Percentiles rank a stretch among this genome's conserved stretches.
These are phyloP conservation scores for Psylliodes chrysocephalus DNA, from an alignment of 2,888 invertebrate species.

Conservation along the genomic window DNA sequence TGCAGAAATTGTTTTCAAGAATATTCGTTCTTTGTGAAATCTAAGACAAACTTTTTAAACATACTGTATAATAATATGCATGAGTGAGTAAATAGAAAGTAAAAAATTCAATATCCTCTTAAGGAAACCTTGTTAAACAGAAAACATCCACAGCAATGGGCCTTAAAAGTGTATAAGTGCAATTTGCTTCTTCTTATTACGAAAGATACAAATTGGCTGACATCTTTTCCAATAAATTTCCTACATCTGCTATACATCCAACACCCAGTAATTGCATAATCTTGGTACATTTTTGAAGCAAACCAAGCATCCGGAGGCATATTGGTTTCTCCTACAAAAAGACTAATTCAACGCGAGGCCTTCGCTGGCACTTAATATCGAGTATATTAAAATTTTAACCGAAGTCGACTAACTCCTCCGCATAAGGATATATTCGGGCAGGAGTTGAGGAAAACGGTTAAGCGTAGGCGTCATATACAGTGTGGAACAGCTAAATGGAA, in stretches of 20 bases:
- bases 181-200: slow-evolving; percentile 19
- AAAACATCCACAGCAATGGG: background rate
- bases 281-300: slow-evolving; percentile 27
- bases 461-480: too few species aligned
- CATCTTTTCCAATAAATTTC: slow-evolving; percentile 27
- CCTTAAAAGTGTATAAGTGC: slow-evolving; percentile 8
- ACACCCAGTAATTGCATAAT: slow-evolving; percentile 34
- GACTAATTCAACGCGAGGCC: slow-evolving; percentile 20
- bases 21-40: too few species aligned
- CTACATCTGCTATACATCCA: slow-evolving; percentile 15
- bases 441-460: too few species aligned
- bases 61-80: too few species aligned
- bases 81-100: too few species aligned
- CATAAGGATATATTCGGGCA: slow-evolving; percentile 1
- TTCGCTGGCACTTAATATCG: slow-evolving; percentile 50
- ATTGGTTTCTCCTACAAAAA: slow-evolving; percentile 41
- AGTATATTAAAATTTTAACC: slow-evolving; percentile 59
- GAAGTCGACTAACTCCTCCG: slow-evolving; percentile 38
- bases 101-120: too few species aligned
- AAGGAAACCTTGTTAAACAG: background rate
- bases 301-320: slow-evolving; percentile 31
- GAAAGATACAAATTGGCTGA: slow-evolving; percentile 24
- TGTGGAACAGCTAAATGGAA: too few species aligned
- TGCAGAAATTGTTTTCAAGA: too few species aligned
- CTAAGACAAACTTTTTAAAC: too few species aligned